Evolutionary conservation across 2,888 invertebrate genomes (phyloP), one percentile per base, ranked within the genome.

Genomic region (Orchesellides sinensis): DNA sequence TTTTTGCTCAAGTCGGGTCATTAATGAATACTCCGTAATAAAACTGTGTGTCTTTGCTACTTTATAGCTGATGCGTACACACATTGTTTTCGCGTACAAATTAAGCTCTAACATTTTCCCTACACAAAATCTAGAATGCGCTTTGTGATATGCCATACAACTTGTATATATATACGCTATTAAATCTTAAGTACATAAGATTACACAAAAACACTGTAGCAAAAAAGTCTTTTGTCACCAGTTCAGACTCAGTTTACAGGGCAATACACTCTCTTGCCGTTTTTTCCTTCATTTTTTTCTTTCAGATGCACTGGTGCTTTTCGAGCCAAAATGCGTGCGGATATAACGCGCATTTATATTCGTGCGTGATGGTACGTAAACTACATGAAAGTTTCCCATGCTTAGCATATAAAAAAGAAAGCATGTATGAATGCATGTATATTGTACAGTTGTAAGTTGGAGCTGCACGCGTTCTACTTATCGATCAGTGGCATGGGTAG

Each of bases 391-490:
- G n/a, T n/a, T n/a, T n/a, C n/a, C n/a, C n/a, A n/a, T n/a, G n/a
- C n/a, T n/a, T n/a, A n/a, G n/a, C n/a, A n/a, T n/a, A n/a, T n/a
- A n/a, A n/a, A n/a, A n/a, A n/a, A n/a, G n/a, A n/a, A n/a, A n/a
- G n/a, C n/a, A n/a, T n/a, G n/a, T 40, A 10, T 2, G 40, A 23
- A 54, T 66, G 17, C 27, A 54, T 54, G 69, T 35, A 35, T 69
- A 4, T n/a, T 69, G 25, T 32, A 45, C 4, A 66, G 52, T 12
- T 21, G 52, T n/a, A n/a, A 59, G 66, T 72, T 74, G 75, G 85
- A 66, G 82, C 83, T 85, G 83, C 85, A 85, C 85, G 85, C 85
- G 85, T 83, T 83, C 83, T 65, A 85, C 70, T 83, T 85, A 85
- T 85, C 83, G 85, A 85, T 85, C 83, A 83, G 78, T 32, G 54